Conservation (phyloP, 2,797 vertebrate species). For the Clamator glandarius region DNA sequence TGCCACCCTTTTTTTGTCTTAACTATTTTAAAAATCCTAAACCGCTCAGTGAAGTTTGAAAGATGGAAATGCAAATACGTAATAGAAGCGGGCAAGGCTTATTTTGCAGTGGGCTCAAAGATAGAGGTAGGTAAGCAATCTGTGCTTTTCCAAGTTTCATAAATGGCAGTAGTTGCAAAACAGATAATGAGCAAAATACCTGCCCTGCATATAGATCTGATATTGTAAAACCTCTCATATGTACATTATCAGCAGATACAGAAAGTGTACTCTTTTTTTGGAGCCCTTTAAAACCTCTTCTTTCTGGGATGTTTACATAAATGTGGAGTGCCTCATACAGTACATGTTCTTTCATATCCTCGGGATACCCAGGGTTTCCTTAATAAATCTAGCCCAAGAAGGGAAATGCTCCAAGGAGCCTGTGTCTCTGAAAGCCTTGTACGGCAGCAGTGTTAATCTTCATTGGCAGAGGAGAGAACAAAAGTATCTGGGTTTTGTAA, state of each 20-base stretch:
- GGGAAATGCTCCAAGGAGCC: constrained; percentile 18
- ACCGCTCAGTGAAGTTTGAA: not conserved
- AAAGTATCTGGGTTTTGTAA: constrained; percentile 59
- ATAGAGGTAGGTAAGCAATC: not conserved
- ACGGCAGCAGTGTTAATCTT: constrained; percentile 26
- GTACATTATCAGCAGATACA: not conserved
- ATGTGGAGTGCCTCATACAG: not conserved
- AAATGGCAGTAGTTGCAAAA: not conserved
- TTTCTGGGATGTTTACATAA: not conserved
- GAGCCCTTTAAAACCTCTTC: not conserved
- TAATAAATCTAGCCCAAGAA: constrained; percentile 43
- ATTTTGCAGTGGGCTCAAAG: not conserved
- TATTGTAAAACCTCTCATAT: not conserved
- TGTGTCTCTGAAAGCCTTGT: constrained; percentile 51
- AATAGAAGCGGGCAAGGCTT: not conserved
- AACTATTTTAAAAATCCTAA: not conserved
- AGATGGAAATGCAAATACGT: not conserved
- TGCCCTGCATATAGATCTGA: not conserved
- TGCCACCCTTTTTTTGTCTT: not conserved
- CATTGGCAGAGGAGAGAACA: not conserved
- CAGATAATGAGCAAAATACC: not conserved
- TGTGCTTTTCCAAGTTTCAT: not conserved
- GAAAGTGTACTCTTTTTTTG: not conserved
- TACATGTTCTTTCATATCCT: not conserved
- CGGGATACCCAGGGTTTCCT: constrained; percentile 35